Evolutionary conservation across 35 echinoderm and acorn worm genomes (phyloP), one percentile per base, ranked within the genome.

Genomic region (Lytechinus pictus): DNA sequence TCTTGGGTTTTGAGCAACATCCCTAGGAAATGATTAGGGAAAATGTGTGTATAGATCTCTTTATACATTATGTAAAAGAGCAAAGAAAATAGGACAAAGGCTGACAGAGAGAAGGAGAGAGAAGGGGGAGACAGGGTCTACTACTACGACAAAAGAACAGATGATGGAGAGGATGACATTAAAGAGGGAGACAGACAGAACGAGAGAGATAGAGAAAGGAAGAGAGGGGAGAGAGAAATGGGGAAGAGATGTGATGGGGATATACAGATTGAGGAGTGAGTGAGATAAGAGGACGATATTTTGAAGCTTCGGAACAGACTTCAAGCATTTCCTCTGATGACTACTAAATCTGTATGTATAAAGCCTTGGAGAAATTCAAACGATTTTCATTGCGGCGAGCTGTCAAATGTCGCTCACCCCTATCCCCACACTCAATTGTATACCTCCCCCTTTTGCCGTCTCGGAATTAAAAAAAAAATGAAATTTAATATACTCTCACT

Each of bases 11-110:
- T 24, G 21, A 79, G 66, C 66, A 79, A 79, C 66, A 79, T 79
- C 66, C 66, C 21, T 79, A 79, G 66, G 66, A 79, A 79, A 79
- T 79, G 66, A 79, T 79, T 79, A 79, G 66, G 66, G 4, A 79
- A 24, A 79, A 79, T 79, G 66, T 79, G 66, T 79, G 66, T 79
- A 79, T 79, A 24, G 66, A 79, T 79, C 66, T 79, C 66, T 79
- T 79, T 79, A 79, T 79, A 79, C 66, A 79, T 79, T 79, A 79
- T 79, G 66, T 79, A 79, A 79, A 79, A 79, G 66, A 14, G 66
- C 19, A 79, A 79, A 79, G 66, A n/a, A 4, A 79, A 16, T 6
- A 5, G 16, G 61, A 79, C 4, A 79, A 24, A 5, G 21, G n/a
- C 19, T 24, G 19, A 13, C 5, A 16, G 61, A 79, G 66, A n/a